phyloP scores from a whole-genome alignment of 1,140 invertebrate species.

The Platorchestia sp. region DNA sequence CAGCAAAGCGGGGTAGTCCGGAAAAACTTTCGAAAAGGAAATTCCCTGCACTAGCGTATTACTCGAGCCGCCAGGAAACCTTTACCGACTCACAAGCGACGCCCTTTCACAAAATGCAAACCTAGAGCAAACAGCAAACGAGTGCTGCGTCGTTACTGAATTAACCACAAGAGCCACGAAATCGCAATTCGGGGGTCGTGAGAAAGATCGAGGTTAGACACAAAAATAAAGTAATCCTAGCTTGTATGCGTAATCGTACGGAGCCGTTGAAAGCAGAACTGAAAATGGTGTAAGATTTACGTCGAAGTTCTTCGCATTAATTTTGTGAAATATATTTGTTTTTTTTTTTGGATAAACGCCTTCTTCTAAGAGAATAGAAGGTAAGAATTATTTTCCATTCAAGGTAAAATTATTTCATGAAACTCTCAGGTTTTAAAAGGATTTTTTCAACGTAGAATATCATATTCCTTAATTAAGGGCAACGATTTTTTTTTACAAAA shows the following conservation, averaged over 20 bases:
- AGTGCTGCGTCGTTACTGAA: background rate
- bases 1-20: background rate
- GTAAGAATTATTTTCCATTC: no score
- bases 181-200: background rate
- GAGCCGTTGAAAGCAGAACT: no score
- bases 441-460: no score
- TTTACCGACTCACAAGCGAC: background rate
- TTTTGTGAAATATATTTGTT: no score
- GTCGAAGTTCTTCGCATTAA: no score
- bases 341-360: no score
- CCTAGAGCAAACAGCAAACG: background rate
- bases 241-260: background rate
- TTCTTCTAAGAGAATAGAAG: no score
- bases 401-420: no score
- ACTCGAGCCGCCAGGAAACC: background rate
- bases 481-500: no score
- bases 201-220: background rate
- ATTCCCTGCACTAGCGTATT: background rate
- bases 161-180: background rate
- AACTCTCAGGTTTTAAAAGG: no score
- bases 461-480: no score
- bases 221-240: background rate
- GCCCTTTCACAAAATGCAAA: background rate
- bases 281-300: no score
- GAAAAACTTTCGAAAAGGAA: background rate